Percentiles rank a stretch among this genome's conserved stretches.
Evolutionary conservation across 1,140 invertebrate species (phyloP).

Genomic region (Ditylenchus dipsaci): DNA sequence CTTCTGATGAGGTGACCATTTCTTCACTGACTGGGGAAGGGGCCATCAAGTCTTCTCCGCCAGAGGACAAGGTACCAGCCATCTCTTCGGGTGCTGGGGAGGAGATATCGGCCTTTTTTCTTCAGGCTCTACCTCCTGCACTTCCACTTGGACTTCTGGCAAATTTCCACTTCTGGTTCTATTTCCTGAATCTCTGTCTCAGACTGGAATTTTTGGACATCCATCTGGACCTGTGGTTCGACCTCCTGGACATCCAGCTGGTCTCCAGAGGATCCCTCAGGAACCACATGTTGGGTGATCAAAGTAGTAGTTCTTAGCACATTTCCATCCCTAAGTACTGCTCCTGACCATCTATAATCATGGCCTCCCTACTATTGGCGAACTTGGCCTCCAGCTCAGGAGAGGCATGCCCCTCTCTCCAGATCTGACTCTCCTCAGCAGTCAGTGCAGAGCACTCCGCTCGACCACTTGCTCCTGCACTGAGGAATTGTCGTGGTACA

Average conservation of each 20-base stretch:
- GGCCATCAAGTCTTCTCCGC: too few relatives aligned
- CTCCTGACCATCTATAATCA: conserved; percentile 32
- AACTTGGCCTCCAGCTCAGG: conserved; percentile 28
- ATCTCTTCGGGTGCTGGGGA: too few relatives aligned
- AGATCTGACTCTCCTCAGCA: conserved; percentile 50
- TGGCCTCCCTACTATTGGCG: conserved; percentile 36
- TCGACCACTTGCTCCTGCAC: conserved; percentile 43
- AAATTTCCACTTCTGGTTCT: neutral
- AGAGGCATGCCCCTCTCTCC: conserved; percentile 13
- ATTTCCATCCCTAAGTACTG: neutral
- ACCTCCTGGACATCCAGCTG: too few relatives aligned
- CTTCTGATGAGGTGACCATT: too few relatives aligned
- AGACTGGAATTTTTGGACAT: neutral
- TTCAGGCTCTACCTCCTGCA: too few relatives aligned
- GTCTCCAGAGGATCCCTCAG: neutral
- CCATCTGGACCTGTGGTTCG: neutral
- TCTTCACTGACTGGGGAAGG: neutral
- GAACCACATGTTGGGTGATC: conserved; percentile 37
- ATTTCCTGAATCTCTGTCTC: neutral
- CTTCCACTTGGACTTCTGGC: too few relatives aligned
- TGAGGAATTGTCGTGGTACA: conserved; percentile 43
- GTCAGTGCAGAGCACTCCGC: conserved; percentile 41
- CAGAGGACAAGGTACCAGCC: too few relatives aligned
- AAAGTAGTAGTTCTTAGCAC: conserved; percentile 38
- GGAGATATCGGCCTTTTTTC: too few relatives aligned